Evolutionary conservation across 1,140 invertebrate genomes (phyloP).

Genomic region (Armadillidium nasatum): DNA sequence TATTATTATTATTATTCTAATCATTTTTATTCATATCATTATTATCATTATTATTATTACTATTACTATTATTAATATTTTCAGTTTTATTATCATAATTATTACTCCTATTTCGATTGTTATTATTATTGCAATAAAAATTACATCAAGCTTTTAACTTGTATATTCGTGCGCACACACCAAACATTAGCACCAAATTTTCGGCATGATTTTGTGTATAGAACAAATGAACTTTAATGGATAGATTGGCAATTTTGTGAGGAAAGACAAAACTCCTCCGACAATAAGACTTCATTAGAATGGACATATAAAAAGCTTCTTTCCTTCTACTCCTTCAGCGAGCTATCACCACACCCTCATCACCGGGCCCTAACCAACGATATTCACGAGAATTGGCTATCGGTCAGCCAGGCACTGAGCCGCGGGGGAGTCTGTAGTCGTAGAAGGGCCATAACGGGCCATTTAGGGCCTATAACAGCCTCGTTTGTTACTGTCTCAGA

Average conservation of each 20-base stretch:
- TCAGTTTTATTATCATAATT: neutral
- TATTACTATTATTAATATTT: too few relatives aligned
- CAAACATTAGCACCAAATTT: neutral
- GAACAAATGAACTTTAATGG: neutral
- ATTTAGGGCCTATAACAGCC: slow-evolving; percentile 28
- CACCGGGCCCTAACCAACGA: neutral
- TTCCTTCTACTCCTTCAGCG: neutral
- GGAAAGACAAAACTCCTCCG: neutral
- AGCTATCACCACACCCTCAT: slow-evolving; percentile 3
- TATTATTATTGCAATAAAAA: neutral
- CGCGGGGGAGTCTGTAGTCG: neutral
- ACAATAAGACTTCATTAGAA: neutral
- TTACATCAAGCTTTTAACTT: neutral
- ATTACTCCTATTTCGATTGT: neutral
- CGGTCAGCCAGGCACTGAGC: neutral
- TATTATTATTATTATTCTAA: too few relatives aligned
- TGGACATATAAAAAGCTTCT: neutral
- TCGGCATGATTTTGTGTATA: too few relatives aligned
- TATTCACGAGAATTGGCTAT: neutral
- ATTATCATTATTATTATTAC: too few relatives aligned
- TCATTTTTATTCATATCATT: too few relatives aligned
- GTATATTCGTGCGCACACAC: neutral
- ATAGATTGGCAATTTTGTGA: neutral
- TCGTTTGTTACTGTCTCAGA: slow-evolving; percentile 35
- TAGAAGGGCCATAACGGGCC: slow-evolving; percentile 12